These are phyloP conservation scores for Oryctolagus cuniculus DNA, from an alignment of 2,113 vertebrate genomes.

Conservation along the genomic window mOryCun1.1 NC_091436.1:54752001-54752500, in stretches of 20 bases:
- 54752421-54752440: conserved; percentile 22
- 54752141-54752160: neutral
- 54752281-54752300: neutral
- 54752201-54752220: neutral
- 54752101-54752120: neutral
- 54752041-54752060: neutral
- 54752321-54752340: neutral
- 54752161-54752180: neutral
- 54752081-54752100: neutral
- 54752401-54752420: neutral
- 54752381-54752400: conserved; percentile 23
- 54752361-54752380: neutral
- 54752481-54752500: neutral
- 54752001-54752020: neutral
- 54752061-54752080: neutral
- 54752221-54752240: neutral
- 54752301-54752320: neutral
- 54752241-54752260: neutral
- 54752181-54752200: neutral
- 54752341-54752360: conserved; percentile 12
- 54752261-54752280: neutral
- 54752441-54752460: neutral
- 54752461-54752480: neutral
- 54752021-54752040: neutral
- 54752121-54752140: neutral